A percentile compares a stretch with the other conserved stretches of the same genome.
Evolutionary conservation across 2,113 vertebrate genomes (phyloP).

Genomic region (Uropsilus gracilis): DNA sequence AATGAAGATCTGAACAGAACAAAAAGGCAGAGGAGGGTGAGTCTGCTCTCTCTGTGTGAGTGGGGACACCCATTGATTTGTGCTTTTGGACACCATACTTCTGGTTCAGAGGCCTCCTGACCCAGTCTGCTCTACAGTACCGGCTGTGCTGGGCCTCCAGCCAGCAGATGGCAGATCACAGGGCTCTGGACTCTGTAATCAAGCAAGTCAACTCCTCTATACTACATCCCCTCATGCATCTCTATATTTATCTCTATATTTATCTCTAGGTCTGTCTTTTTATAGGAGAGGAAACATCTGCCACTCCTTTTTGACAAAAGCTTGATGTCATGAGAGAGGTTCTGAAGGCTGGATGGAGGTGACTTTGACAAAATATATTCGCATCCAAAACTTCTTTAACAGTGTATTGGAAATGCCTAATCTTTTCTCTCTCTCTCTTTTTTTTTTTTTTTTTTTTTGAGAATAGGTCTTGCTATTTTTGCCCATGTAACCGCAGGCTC

Average conservation of each 20-base stretch:
- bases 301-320: too few relatives aligned
- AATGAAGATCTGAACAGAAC: background rate
- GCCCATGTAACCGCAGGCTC: too few relatives aligned
- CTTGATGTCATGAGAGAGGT: too few relatives aligned
- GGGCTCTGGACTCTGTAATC: background rate
- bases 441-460: too few relatives aligned
- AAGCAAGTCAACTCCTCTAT: background rate
- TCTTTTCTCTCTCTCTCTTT: too few relatives aligned
- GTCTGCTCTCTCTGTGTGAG: too few relatives aligned
- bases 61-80: background rate
- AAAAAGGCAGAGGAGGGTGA: background rate
- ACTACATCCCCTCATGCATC: background rate
- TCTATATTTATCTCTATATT: background rate
- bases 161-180: background rate
- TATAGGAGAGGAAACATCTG: too few relatives aligned
- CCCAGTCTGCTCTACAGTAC: background rate
- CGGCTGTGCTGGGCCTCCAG: background rate
- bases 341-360: too few relatives aligned
- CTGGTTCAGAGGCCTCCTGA: background rate
- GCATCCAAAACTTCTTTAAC: too few relatives aligned
- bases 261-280: background rate
- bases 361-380: too few relatives aligned
- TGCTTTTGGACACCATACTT: accelerated
- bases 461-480: too few relatives aligned
- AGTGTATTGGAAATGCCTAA: too few relatives aligned